phyloP scores from a whole-genome alignment of 2,797 vertebrate species.

The Argentina silus region DNA sequence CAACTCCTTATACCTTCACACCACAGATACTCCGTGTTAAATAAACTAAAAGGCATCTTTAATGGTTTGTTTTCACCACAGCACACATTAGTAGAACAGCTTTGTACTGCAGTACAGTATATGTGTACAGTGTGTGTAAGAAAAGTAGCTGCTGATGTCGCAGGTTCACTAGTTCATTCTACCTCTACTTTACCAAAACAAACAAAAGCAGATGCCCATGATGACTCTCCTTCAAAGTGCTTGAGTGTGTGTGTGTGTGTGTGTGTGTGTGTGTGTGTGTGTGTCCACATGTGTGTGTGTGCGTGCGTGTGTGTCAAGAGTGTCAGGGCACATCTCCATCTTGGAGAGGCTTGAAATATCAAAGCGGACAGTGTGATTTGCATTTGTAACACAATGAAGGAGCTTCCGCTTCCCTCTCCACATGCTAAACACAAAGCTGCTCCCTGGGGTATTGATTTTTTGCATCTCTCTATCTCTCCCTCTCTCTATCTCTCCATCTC shows the following conservation, averaged over 20 bases:
- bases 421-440: constrained; percentile 42
- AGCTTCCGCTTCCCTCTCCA: constrained; percentile 26
- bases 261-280: background rate
- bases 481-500: constrained; percentile 7
- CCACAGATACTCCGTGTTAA: no score
- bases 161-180: no score
- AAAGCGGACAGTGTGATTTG: constrained; percentile 40
- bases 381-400: constrained; percentile 38
- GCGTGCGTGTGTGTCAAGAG: background rate
- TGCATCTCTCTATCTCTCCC: constrained; percentile 11
- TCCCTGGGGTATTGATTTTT: constrained; percentile 15
- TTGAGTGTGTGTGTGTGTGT: background rate
- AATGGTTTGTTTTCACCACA: no score
- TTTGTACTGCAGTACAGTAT: no score
- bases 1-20: no score
- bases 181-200: background rate
- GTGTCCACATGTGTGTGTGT: background rate
- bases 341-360: constrained; percentile 36
- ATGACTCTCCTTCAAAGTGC: background rate
- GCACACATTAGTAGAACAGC: no score
- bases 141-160: no score
- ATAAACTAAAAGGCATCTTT: no score
- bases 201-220: constrained; percentile 1
- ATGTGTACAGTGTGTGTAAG: no score
- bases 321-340: constrained; percentile 13